Evolutionary conservation across 2,797 vertebrate genomes (phyloP).

Genomic region (Anolis apletophallus): DNA sequence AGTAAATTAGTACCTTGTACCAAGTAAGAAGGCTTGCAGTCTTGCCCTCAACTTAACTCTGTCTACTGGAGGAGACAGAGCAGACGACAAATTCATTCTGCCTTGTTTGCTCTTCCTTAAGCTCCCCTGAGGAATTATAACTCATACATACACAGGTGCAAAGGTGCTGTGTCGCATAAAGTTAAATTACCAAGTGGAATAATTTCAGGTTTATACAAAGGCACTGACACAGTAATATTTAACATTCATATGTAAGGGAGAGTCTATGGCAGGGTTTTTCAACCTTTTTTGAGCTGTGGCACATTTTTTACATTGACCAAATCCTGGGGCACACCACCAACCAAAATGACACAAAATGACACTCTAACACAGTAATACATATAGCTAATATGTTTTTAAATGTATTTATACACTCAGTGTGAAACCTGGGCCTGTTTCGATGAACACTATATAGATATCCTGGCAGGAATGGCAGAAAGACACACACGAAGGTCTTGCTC

Average conservation of each 20-base stretch:
- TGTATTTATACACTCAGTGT: too few relatives aligned
- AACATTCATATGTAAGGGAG: background rate
- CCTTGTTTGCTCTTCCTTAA: conserved; percentile 51
- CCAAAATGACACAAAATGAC: too few relatives aligned
- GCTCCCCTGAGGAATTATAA: conserved; percentile 56
- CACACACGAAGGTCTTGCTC: too few relatives aligned
- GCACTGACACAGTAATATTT: conserved; percentile 27
- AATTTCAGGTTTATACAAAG: conserved; percentile 23
- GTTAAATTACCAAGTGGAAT: conserved; percentile 47
- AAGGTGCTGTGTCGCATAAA: conserved; percentile 48
- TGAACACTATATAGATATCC: too few relatives aligned
- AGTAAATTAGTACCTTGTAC: conserved; percentile 43
- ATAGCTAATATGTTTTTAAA: too few relatives aligned
- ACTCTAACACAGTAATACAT: too few relatives aligned
- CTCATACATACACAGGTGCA: conserved; percentile 45
- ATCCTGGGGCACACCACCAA: too few relatives aligned
- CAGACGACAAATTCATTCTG: conserved; percentile 57
- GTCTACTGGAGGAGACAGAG: background rate
- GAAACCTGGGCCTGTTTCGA: too few relatives aligned
- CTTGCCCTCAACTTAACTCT: conserved; percentile 52
- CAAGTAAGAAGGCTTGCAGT: conserved; percentile 48
- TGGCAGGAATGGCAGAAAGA: too few relatives aligned
- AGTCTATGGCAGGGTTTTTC: conserved; percentile 14
- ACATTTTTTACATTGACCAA: too few relatives aligned
- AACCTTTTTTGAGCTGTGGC: too few relatives aligned